Evolutionary conservation across 2,797 vertebrate species (phyloP), one percentile per base, ranked within the genome.

Genomic region (Gymnoscopelus braueri): DNA sequence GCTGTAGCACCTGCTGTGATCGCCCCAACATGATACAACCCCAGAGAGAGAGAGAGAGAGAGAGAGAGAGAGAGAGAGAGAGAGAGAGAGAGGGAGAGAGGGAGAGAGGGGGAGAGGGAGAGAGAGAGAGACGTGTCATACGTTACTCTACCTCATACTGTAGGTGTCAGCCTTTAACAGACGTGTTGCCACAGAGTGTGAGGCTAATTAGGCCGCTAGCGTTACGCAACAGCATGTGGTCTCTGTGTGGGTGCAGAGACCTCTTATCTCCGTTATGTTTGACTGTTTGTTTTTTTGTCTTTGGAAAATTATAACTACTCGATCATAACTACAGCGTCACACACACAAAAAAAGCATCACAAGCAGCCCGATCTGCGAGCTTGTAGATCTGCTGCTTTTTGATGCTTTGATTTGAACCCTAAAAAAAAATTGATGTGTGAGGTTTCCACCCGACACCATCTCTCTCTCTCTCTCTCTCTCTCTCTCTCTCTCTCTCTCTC

Each of bases 201-300:
- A 11, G 49, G 29, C 67, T 67, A 79, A 81, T 83, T 77, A 81
- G 63, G 75, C 58, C 39, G 23, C 49, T 5, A 58, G 15, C 60
- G 24, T n/a, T 19, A 59, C 11, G 5, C 65, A 35, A 7, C 54
- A 48, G 73, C 62, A 77, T 69, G 19, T 19, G 19, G 19, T 19
- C 19, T 19, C 19, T 19, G 1, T 19, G 19, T 19, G 19, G 19
- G 19, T 1, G 19, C 19, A 19, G 19, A 19, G 1, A 19, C 19
- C 19, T 19, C 19, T 19, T 19, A 19, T 19, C 19, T 19, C 19
- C 19, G 19, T 19, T 19, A 19, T 19, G 19, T 19, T 19, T 19
- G 19, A 19, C 19, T 19, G 19, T 19, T 19, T 19, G 19, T 19
- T 1, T 19, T 19, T 19, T 19, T 19, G n/a, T 19, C 19, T 19